Conservation (phyloP, 2,888 invertebrate species). For the Hyppa rectilinea region DNA sequence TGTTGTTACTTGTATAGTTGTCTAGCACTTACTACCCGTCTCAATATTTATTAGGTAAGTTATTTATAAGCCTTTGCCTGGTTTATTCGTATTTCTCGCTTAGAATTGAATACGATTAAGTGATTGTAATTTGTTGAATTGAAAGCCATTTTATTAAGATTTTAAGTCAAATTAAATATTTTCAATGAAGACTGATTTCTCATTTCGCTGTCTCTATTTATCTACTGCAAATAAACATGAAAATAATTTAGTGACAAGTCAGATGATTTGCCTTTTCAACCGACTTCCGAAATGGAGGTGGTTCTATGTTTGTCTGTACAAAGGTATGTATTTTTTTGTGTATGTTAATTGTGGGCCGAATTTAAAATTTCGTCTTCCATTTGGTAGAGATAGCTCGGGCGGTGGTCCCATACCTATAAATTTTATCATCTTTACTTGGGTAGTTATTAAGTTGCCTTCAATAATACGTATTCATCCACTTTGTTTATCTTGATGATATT, state of each 20-base stretch:
- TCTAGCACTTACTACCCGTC: background rate
- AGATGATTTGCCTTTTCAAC: background rate
- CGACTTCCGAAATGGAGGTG: no score
- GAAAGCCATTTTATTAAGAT: background rate
- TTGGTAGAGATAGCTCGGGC: no score
- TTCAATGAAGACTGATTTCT: background rate
- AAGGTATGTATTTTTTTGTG: no score
- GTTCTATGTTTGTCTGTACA: no score
- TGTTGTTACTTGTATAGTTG: no score
- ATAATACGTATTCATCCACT: no score
- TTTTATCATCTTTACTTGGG: no score
- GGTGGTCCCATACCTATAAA: no score
- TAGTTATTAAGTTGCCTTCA: no score
- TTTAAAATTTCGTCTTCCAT: no score
- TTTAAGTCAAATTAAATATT: background rate
- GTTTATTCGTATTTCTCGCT: background rate
- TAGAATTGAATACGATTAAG: background rate
- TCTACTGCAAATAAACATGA: background rate
- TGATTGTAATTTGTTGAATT: slow-evolving; percentile 5
- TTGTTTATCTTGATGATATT: no score
- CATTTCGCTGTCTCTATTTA: background rate
- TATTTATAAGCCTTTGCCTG: background rate
- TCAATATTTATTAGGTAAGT: slow-evolving; percentile 13
- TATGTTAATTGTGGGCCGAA: no score
- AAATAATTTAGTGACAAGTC: background rate